Evolutionary conservation across 2,888 invertebrate genomes (phyloP), one percentile per base, ranked within the genome.

Genomic region (Hydriomena furcata): DNA sequence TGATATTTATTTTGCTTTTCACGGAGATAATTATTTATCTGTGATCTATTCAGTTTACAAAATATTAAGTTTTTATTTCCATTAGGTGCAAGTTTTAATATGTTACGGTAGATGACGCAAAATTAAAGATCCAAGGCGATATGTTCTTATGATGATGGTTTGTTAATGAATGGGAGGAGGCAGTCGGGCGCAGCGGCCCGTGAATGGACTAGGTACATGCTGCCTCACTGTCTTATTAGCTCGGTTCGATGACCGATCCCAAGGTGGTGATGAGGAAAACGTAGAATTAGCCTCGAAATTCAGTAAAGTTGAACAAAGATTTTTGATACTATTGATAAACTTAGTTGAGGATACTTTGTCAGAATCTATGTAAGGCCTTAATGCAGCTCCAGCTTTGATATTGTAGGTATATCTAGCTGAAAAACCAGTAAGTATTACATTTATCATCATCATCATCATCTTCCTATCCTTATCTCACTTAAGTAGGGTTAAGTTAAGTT

Each of bases 221-320:
- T 17, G 20, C 36, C 10, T 25, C 24, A 11, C 24, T 34, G 34
- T 10, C 38, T 38, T 28, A 48, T 47, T 52, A 36, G 20, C 21
- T 12, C n/a, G 36, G 53, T 48, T 53, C 53, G 44, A 36, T 41
- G 53, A 30, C 44, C 53, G 40, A 10, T 24, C 44, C 23, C 44
- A 48, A 53, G 40, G 53, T 36, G 41, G 1, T 23, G 30, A 36
- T 11, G 36, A 30, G 25, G 36, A 23, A 37, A 32, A 28, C 13
- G 1, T 13, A 34, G 10, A 4, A 17, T 17, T 17, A 17, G 2
- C 17, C 17, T 17, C n/a, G n/a, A n/a, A n/a, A n/a, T n/a, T n/a
- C 17, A 17, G 27, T 3, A 2, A 31, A 31, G 31, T 7, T 13
- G 17, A 17, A 4, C 2, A 17, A 17, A 17, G 17, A 17, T 17